A percentile compares a stretch with the other conserved stretches of the same genome.
Conservation (phyloP, 2,113 vertebrate genomes). For the Phylloscopus trochiloides region DNA sequence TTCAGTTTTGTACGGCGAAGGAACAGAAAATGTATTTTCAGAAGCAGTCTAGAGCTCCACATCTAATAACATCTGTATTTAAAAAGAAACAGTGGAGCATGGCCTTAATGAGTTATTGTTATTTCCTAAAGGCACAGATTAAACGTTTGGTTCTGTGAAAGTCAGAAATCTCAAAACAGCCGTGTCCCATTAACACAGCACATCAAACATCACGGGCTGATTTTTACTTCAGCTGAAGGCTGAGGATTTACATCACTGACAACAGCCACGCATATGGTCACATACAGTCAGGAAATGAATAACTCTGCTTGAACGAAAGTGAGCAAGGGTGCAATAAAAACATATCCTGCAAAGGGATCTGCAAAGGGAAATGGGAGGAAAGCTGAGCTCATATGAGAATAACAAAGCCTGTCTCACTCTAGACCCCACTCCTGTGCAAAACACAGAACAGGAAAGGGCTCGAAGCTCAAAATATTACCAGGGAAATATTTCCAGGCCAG, state of each 20-base stretch:
- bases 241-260: slow-evolving; percentile 14
- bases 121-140: slow-evolving; percentile 11
- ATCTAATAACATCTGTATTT: neutral
- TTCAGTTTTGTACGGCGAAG: neutral
- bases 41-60: neutral
- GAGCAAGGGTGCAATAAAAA: slow-evolving; percentile 2
- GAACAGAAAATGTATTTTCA: neutral
- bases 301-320: slow-evolving; percentile 1
- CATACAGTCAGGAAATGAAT: slow-evolving; percentile 39
- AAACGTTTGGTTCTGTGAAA: neutral
- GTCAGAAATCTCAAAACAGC: slow-evolving; percentile 1
- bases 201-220: slow-evolving; percentile 1
- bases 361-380: neutral
- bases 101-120: neutral
- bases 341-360: slow-evolving; percentile 30
- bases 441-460: neutral
- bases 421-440: neutral
- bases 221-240: neutral
- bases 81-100: neutral
- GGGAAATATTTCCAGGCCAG: neutral
- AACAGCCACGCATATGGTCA: slow-evolving; percentile 4
- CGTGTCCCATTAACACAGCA: neutral
- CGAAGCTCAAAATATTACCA: neutral
- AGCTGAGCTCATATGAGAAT: neutral
- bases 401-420: neutral